phyloP scores from a whole-genome alignment of 2,113 vertebrate species.

The Pygoscelis antarcticus region DNA sequence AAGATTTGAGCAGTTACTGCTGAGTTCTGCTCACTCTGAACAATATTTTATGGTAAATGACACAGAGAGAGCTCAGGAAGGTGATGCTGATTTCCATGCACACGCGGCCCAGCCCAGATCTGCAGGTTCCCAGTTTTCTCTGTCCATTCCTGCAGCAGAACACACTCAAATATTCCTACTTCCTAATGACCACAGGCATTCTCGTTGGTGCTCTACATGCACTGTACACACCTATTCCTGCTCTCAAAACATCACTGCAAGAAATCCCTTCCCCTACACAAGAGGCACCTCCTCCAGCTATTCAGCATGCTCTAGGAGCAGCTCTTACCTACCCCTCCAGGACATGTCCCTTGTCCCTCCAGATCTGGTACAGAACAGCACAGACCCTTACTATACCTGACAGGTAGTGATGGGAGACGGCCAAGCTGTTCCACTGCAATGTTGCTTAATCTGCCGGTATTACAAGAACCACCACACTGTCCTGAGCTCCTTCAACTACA shows the following conservation, averaged over 20 bases:
- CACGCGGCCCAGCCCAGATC: neutral
- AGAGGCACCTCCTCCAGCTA: neutral
- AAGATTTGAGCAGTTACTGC: neutral
- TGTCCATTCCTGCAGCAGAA: fast-evolving
- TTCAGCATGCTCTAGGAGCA: fast-evolving
- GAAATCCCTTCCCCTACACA: neutral
- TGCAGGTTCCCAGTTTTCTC: neutral
- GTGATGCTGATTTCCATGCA: neutral
- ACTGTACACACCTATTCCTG: neutral
- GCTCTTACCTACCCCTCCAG: no score
- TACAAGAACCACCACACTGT: neutral
- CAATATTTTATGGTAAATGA: fast-evolving
- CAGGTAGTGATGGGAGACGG: neutral
- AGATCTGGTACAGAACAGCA: neutral
- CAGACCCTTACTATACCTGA: neutral
- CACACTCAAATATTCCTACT: neutral
- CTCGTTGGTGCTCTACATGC: neutral
- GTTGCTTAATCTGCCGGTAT: neutral
- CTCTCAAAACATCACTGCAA: neutral
- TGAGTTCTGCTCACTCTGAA: neutral
- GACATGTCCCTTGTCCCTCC: neutral
- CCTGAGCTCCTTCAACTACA: neutral
- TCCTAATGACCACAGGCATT: neutral
- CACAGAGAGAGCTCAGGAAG: neutral
- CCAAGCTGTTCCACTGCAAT: neutral